Percentiles rank a stretch among this genome's conserved stretches.
phyloP scores from a whole-genome alignment of 2,113 vertebrate genomes.

The Caranx melampygus region DNA sequence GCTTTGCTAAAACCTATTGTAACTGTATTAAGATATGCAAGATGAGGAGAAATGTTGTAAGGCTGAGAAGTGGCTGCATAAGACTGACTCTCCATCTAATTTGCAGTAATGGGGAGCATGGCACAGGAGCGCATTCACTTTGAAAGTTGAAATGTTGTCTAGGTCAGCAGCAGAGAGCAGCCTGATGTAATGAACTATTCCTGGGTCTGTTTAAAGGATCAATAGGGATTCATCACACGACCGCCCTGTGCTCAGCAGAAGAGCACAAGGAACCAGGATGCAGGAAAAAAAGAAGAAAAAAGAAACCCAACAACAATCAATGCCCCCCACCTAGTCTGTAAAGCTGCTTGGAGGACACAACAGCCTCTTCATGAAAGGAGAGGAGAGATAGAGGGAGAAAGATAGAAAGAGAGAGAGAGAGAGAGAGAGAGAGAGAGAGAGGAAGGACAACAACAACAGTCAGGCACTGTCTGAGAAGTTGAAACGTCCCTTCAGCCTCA shows the following conservation, averaged over 20 bases:
- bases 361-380: neutral
- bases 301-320: neutral
- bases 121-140: conserved; percentile 21
- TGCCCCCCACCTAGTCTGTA: neutral
- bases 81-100: conserved; percentile 46
- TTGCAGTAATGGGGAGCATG: conserved; percentile 45
- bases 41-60: conserved; percentile 13
- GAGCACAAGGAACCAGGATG: conserved; percentile 58
- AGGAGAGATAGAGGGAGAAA: neutral
- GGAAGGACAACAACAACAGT: conserved; percentile 41
- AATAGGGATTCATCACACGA: conserved; percentile 65
- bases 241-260: conserved; percentile 57
- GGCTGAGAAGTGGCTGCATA: conserved; percentile 8
- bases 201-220: conserved; percentile 65
- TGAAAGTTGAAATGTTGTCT: conserved; percentile 47
- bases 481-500: conserved; percentile 37
- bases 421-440: neutral
- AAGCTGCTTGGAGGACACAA: conserved; percentile 42
- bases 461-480: conserved; percentile 55
- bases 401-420: neutral
- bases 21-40: conserved; percentile 38
- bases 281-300: conserved; percentile 20
- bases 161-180: conserved; percentile 66
- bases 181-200: conserved; percentile 76
- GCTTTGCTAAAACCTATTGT: conserved; percentile 48